Base-by-base conservation (phyloP, 2,888 invertebrate genomes). In the Callinectes sapidus region DNA sequence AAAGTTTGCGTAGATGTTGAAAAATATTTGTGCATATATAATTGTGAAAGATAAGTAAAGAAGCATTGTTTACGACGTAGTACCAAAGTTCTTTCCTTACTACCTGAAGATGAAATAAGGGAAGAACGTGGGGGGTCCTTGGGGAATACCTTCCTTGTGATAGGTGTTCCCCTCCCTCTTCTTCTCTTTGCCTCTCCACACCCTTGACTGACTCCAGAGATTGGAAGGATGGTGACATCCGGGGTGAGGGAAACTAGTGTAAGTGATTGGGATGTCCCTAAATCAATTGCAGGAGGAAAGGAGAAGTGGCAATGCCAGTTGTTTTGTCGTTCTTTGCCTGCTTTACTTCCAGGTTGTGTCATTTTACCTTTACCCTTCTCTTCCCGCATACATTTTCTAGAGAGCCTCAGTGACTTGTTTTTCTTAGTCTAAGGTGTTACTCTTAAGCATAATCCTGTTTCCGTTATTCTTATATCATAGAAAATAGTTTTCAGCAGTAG, bases 151-250 rank as follows among this genome's bases (percentile, higher is more conserved):
- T 81, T 81, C 81, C 81, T 14, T 32, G 16, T 16, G 32, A 35
- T 18, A 35, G 28, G 48, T 48, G 23, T 8, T 35, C 87, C 42
- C 35, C 87, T 48, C 35, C 87, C 48, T n/a, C 54, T 35, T n/a
- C 54, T 35, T n/a, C 42, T 35, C 48, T 48, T 28, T 48, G 5
- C n/a, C 87, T 39, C 35, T 18, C 81, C 81, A 3, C 35, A 23
- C 81, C 35, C 35, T n/a, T 71, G 71, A 81, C 35, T n/a, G 81
- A 1, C 42, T n/a, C 35, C 86, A 8, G 16, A 35, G 42, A 28
- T 35, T 42, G 89, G 77, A 18, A 89, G 28, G 66, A 89, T 89
- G 89, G 89, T 89, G 42, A 48, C 77, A n/a, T n/a, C 42, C 35
- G 89, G 77, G 42, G 71, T 42, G 16, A 48, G 6, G 23, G 55